Evolutionary conservation across 2,888 invertebrate species (phyloP).

Genomic region (Nemotelus pantherinus): DNA sequence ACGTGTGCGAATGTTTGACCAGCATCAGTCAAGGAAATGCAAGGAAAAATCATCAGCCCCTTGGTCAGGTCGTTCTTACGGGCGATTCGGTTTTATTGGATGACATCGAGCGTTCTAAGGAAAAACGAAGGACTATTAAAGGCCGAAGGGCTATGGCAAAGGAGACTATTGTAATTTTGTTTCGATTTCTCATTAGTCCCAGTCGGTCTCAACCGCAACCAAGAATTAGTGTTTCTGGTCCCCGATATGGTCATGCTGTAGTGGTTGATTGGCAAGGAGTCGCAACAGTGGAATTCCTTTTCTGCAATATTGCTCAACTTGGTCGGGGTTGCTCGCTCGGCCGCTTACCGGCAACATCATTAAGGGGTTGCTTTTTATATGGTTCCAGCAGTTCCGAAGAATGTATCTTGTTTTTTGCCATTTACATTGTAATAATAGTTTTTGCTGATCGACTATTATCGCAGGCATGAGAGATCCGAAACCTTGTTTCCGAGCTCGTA

Average conservation of each 20-base stretch:
- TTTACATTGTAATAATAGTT: slow-evolving; percentile 51
- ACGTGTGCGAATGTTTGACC: background rate
- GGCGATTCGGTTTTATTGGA: slow-evolving; percentile 49
- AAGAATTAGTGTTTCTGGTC: background rate
- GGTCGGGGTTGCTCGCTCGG: background rate
- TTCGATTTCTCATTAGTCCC: slow-evolving; percentile 51
- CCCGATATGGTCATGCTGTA: background rate
- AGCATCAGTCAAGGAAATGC: too few relatives aligned
- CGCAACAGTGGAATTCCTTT: background rate
- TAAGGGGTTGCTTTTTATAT: slow-evolving; percentile 51
- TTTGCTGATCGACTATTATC: slow-evolving; percentile 38
- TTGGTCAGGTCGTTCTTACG: slow-evolving; percentile 20
- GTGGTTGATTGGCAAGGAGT: slow-evolving; percentile 18
- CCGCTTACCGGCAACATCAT: slow-evolving; percentile 43
- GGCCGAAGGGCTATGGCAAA: background rate
- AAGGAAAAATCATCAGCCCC: slow-evolving; percentile 19
- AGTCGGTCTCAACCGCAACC: background rate
- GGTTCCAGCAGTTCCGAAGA: slow-evolving; percentile 13
- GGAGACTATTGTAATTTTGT: slow-evolving; percentile 48
- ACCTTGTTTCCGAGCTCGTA: too few relatives aligned
- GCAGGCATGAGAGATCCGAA: background rate
- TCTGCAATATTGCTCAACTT: slow-evolving; percentile 2
- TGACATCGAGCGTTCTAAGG: slow-evolving; percentile 42
- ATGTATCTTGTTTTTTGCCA: slow-evolving; percentile 41
- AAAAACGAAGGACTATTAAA: slow-evolving; percentile 1